Conservation (phyloP, 2,888 invertebrate species). For the Parnassius glacialis region DNA sequence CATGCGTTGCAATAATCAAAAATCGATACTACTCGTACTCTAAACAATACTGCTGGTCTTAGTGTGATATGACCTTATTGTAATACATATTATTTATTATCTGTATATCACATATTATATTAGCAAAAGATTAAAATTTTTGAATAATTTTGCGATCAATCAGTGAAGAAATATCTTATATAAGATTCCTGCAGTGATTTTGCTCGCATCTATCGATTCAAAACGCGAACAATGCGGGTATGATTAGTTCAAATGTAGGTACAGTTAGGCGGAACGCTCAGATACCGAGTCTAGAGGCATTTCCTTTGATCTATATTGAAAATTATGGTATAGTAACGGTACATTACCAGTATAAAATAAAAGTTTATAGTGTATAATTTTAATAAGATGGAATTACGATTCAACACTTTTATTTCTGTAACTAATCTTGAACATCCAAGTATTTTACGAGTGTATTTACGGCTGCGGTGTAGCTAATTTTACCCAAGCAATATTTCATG, state of each 20-base stretch:
- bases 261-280: slow-evolving; percentile 58
- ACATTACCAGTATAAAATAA: slow-evolving; percentile 54
- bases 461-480: slow-evolving; percentile 56
- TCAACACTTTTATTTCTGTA: slow-evolving; percentile 41
- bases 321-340: slow-evolving; percentile 34
- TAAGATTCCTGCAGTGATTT: slow-evolving; percentile 36
- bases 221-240: slow-evolving; percentile 74
- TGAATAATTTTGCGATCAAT: slow-evolving; percentile 11
- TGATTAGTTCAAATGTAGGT: slow-evolving; percentile 65
- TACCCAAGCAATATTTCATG: slow-evolving; percentile 67
- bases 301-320: slow-evolving; percentile 53
- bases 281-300: slow-evolving; percentile 29
- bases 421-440: slow-evolving; percentile 47
- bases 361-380: slow-evolving; percentile 40
- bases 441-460: slow-evolving; percentile 57
- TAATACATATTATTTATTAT: too few relatives aligned
- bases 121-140: too few relatives aligned
- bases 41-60: slow-evolving; percentile 1
- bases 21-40: slow-evolving; percentile 11
- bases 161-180: slow-evolving; percentile 30
- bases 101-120: too few relatives aligned
- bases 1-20: slow-evolving; percentile 40
- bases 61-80: too few relatives aligned
- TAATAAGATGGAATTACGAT: slow-evolving; percentile 27
- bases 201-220: slow-evolving; percentile 62